Percentiles rank a stretch among this genome's conserved stretches.
These are phyloP conservation scores for Ormyrus labotus DNA, from an alignment of 2,888 invertebrate genomes.

Conservation along the genomic window DNA sequence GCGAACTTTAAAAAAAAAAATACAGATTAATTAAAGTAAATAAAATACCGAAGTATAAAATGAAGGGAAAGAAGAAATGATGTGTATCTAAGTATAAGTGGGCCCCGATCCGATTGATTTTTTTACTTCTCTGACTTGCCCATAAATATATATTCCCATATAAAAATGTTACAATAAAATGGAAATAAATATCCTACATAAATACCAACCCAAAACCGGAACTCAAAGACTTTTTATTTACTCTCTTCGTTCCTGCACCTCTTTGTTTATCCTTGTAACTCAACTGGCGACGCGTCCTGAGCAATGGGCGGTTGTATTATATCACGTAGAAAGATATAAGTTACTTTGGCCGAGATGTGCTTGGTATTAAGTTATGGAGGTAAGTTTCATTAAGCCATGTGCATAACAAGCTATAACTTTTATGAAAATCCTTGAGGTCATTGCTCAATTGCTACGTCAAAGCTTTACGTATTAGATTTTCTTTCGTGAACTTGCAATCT, in stretches of 20 bases:
- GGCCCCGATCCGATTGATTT: slow-evolving; percentile 65
- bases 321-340: slow-evolving; percentile 14
- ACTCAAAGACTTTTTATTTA: slow-evolving; percentile 38
- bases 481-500: neutral
- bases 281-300: neutral
- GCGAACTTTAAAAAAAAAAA: slow-evolving; percentile 55
- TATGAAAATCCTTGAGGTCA: slow-evolving; percentile 49
- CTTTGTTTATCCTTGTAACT: neutral
- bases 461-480: neutral
- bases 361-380: slow-evolving; percentile 30
- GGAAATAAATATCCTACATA: slow-evolving; percentile 69
- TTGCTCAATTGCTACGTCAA: slow-evolving; percentile 15
- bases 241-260: neutral
- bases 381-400: slow-evolving; percentile 43
- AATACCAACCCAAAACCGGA: slow-evolving; percentile 61
- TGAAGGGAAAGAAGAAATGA: slow-evolving; percentile 55
- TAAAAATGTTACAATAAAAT: slow-evolving; percentile 68
- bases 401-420: slow-evolving; percentile 38
- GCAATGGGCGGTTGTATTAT: neutral
- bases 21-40: slow-evolving; percentile 27
- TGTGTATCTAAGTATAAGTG: slow-evolving; percentile 62
- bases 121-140: slow-evolving; percentile 69
- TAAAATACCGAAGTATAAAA: slow-evolving; percentile 55
- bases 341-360: slow-evolving; percentile 10
- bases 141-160: slow-evolving; percentile 67